Percentiles rank a stretch among this genome's conserved stretches.
Evolutionary conservation across 2,888 invertebrate genomes (phyloP).

Genomic region (Tyria jacobaeae): DNA sequence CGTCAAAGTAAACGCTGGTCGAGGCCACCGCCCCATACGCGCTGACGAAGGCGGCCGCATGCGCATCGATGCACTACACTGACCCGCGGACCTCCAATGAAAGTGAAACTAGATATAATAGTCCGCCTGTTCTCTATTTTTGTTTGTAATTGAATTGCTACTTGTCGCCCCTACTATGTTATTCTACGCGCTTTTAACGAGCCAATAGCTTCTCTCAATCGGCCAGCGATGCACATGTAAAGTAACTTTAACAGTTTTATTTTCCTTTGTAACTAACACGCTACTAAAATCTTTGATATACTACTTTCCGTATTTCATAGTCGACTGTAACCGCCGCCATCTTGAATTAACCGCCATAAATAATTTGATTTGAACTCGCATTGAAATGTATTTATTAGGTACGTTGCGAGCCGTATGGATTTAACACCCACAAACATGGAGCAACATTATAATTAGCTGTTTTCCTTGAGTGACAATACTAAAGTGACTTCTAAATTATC

Average conservation of each 20-base stretch:
- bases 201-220: neutral
- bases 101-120: slow-evolving; percentile 78
- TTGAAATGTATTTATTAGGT: slow-evolving; percentile 44
- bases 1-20: slow-evolving; percentile 51
- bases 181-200: slow-evolving; percentile 37
- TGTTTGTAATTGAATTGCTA: slow-evolving; percentile 52
- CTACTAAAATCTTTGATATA: slow-evolving; percentile 24
- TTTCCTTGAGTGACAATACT: slow-evolving; percentile 44
- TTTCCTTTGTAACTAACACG: slow-evolving; percentile 13
- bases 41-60: slow-evolving; percentile 44
- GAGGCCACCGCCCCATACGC: slow-evolving; percentile 42
- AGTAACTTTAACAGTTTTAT: slow-evolving; percentile 8
- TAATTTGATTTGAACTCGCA: slow-evolving; percentile 61
- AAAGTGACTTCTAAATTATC: slow-evolving; percentile 22
- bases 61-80: slow-evolving; percentile 64
- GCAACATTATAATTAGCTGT: slow-evolving; percentile 51
- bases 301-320: slow-evolving; percentile 35
- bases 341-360: slow-evolving; percentile 58
- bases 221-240: neutral
- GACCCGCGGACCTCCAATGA: slow-evolving; percentile 70
- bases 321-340: slow-evolving; percentile 39
- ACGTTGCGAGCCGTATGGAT: slow-evolving; percentile 56
- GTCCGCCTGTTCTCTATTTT: slow-evolving; percentile 64
- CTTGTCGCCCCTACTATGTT: slow-evolving; percentile 32
- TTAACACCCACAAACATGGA: slow-evolving; percentile 58